Conservation (phyloP, 2,888 invertebrate species). For the Endotricha flammealis region DNA sequence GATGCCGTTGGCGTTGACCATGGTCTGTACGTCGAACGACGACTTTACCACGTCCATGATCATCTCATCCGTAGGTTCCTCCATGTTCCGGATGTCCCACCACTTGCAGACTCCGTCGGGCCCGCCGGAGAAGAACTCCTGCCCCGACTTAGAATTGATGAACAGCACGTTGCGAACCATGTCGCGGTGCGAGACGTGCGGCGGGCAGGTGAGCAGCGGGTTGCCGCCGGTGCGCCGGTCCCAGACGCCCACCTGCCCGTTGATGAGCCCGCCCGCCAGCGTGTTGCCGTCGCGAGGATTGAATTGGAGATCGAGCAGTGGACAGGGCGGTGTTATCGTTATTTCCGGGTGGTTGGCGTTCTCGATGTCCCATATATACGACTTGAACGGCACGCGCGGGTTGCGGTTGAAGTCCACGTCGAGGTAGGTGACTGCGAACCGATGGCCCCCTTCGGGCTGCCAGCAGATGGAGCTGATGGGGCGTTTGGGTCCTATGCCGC, state of each 20-base stretch:
- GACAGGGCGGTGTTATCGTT: conserved; percentile 81
- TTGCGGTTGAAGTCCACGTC: conserved; percentile 84
- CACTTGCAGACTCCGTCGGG: conserved; percentile 92
- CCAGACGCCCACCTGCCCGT: conserved; percentile 84
- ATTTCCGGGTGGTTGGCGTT: conserved; percentile 87
- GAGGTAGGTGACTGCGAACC: conserved; percentile 89
- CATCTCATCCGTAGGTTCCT: conserved; percentile 81
- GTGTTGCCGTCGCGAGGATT: conserved; percentile 86
- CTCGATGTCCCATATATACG: conserved; percentile 94
- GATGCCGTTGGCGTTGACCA: conserved; percentile 77
- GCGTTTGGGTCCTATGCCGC: conserved; percentile 83
- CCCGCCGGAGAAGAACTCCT: conserved; percentile 94
- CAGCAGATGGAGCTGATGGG: conserved; percentile 89
- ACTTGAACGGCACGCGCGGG: conserved; percentile 39
- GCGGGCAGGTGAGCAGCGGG: conserved; percentile 83
- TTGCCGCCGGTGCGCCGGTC: conserved; percentile 86
- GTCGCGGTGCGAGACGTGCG: conserved; percentile 91
- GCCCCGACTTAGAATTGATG: conserved; percentile 94
- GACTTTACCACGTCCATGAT: conserved; percentile 81
- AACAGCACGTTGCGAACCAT: conserved; percentile 90
- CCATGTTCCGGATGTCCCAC: conserved; percentile 85
- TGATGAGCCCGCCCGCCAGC: conserved; percentile 82
- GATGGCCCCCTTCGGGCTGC: conserved; percentile 89
- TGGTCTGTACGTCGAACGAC: conserved; percentile 67
- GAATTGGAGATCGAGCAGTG: conserved; percentile 89